A percentile compares a stretch with the other conserved stretches of the same genome.
Conservation (phyloP, 2,888 invertebrate genomes). For the Andrena camellia region DNA sequence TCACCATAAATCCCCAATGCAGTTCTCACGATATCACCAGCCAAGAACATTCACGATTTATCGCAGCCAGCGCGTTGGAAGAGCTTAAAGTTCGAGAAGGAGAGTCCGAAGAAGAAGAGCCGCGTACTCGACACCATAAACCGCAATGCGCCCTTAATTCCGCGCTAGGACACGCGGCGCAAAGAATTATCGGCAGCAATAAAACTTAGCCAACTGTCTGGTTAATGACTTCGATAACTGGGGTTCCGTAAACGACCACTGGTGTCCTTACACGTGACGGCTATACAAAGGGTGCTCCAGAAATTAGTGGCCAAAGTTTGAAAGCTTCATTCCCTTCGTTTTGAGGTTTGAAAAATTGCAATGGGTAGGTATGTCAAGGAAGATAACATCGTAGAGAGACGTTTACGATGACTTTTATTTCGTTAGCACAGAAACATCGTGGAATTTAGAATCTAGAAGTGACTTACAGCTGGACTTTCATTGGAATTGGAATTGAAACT, state of each 20-base stretch:
- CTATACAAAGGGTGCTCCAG: slow-evolving; percentile 11
- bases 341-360: neutral
- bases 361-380: neutral
- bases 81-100: slow-evolving; percentile 31
- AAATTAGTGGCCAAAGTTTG: slow-evolving; percentile 6
- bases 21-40: slow-evolving; percentile 18
- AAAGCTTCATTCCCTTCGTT: neutral
- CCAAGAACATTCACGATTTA: slow-evolving; percentile 40
- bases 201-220: slow-evolving; percentile 58
- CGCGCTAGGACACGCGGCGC: slow-evolving; percentile 44
- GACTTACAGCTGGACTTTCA: neutral
- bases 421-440: neutral
- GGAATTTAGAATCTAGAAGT: neutral
- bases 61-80: slow-evolving; percentile 1
- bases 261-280: slow-evolving; percentile 32
- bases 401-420: neutral
- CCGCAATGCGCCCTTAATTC: slow-evolving; percentile 59
- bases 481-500: no score
- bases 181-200: slow-evolving; percentile 65
- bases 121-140: slow-evolving; percentile 50
- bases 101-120: neutral
- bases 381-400: neutral
- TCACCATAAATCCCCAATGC: slow-evolving; percentile 30
- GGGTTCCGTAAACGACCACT: slow-evolving; percentile 43
- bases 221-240: slow-evolving; percentile 69